phyloP scores from a whole-genome alignment of 2,888 invertebrate genomes.

The Sphinx pinastri region DNA sequence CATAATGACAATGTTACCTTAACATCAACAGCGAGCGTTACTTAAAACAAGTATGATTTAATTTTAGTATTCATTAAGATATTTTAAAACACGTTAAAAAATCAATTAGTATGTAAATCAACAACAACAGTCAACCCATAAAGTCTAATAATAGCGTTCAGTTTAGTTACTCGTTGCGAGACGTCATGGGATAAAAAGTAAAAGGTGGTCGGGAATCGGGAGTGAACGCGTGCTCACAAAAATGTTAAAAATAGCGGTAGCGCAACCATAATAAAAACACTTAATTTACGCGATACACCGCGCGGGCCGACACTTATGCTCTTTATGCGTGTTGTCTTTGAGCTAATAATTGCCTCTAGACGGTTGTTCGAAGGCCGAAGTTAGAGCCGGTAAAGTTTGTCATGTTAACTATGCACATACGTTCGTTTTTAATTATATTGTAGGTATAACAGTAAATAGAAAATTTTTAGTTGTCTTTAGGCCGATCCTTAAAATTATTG shows the following conservation, averaged over 20 bases:
- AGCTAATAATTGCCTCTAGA: constrained; percentile 74
- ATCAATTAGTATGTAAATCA: constrained; percentile 22
- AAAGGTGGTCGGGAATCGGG: constrained; percentile 45
- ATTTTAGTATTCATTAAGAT: constrained; percentile 14
- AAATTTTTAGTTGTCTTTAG: too few relatives aligned
- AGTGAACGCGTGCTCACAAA: constrained; percentile 70
- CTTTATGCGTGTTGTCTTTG: constrained; percentile 82
- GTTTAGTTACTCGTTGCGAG: constrained; percentile 42
- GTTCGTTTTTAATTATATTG: neutral
- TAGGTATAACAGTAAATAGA: neutral
- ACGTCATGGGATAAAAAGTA: constrained; percentile 65
- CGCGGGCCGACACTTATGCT: constrained; percentile 76
- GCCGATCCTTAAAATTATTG: too few relatives aligned
- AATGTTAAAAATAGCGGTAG: constrained; percentile 73
- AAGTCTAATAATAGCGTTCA: constrained; percentile 55
- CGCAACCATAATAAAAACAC: constrained; percentile 74
- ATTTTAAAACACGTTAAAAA: constrained; percentile 24
- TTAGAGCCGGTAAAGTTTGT: constrained; percentile 49
- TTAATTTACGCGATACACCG: constrained; percentile 78
- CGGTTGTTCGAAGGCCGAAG: constrained; percentile 57
- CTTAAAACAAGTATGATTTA: neutral
- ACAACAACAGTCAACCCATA: constrained; percentile 26
- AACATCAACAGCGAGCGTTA: neutral
- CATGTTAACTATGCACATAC: constrained; percentile 34
- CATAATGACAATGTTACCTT: neutral